Evolutionary conservation across 2,113 vertebrate species (phyloP), one percentile per base, ranked within the genome.

Genomic region (Odontophorus gujanensis): DNA sequence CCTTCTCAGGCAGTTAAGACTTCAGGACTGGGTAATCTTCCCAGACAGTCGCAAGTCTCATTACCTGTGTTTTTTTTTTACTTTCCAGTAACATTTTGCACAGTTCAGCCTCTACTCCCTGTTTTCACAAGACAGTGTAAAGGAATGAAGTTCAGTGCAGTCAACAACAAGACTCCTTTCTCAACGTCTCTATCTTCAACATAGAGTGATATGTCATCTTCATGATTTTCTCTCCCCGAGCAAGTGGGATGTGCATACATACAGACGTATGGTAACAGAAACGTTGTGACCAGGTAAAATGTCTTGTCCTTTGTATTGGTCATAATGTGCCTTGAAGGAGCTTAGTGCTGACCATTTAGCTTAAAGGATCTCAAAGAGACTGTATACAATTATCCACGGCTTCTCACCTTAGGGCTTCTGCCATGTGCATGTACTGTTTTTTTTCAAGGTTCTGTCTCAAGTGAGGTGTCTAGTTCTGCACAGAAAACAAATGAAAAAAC

Each of bases 321-420:
- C 30, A 32, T 7, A 21, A 53, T 3, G 4, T 40, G 7, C 7
- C 7, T 30, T 65, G 45, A 77, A 38, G 26, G 80, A 80, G 3
- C 4, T 61, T 50, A 3, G 22, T 45, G 15, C 16, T 90, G 40
- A 58, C 18, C 11, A 36, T 20, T 62, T 11, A n/a, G 3, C 50
- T 66, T 51, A 85, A 40, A 4, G 4, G 4, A 26, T 57, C 63
- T 73, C 42, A 66, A 65, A 76, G 13, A 26, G 11, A 58, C 15
- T 68, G 4, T 38, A 11, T 1, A 3, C 0, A 87, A 82, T 51
- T 22, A 61, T 24, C 14, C 1, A 4, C 16, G 4, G 14, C 26
- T 53, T 42, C 66, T 66, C 24, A 16, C 4, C 1, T 1, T 3
- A 28, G 9, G 24, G 28, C 3, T 93, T 11, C n/a, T 75, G 36